Evolutionary conservation across 2,113 vertebrate species (phyloP).

Genomic region (Mormyrus iriodes): DNA sequence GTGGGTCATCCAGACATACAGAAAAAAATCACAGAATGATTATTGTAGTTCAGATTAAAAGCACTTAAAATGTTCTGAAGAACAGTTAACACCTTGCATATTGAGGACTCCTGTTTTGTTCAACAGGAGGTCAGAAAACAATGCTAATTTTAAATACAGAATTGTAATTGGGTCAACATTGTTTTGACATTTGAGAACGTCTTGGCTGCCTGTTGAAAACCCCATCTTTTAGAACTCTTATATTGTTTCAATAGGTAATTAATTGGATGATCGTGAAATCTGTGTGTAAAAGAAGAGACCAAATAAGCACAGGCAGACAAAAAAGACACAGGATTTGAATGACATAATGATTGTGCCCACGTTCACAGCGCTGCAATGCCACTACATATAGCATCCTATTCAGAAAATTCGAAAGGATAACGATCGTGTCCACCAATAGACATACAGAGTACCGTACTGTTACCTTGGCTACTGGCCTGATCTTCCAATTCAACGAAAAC

Average conservation of each 20-base stretch:
- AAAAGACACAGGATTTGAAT: not conserved
- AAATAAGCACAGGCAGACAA: not conserved
- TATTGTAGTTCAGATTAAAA: constrained; percentile 11
- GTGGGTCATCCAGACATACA: not conserved
- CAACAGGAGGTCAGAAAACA: not conserved
- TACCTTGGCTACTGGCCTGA: not conserved
- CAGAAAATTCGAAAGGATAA: not conserved
- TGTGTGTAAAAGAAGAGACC: not conserved
- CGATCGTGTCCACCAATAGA: not conserved
- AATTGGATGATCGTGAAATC: not conserved
- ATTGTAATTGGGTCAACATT: not conserved
- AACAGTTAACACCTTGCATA: not conserved
- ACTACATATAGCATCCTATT: not conserved
- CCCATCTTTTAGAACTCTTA: not conserved
- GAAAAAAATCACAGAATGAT: constrained; percentile 16
- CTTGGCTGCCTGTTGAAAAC: not conserved
- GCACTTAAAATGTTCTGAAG: not conserved
- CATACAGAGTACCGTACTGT: not conserved
- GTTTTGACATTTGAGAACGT: not conserved
- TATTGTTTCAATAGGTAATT: constrained; percentile 5
- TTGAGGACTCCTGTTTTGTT: constrained; percentile 11
- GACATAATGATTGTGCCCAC: not conserved
- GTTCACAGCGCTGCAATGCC: not conserved
- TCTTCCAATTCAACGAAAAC: not conserved
- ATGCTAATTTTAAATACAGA: not conserved